These are phyloP conservation scores for Mus musculus DNA, from an alignment of 2,113 vertebrate species.

Conservation along the genomic window GRCm39 chr11:87497001-87497500, in stretches of 20 bases:
- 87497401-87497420: neutral
- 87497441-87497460: constrained; percentile 25
- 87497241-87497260: constrained; percentile 20
- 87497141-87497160: neutral
- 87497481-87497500: neutral
- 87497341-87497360: neutral
- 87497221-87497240: neutral
- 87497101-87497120: constrained; percentile 23
- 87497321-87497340: neutral
- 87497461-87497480: constrained; percentile 41
- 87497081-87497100: neutral
- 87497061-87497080: neutral
- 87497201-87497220: constrained; percentile 14
- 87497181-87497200: neutral
- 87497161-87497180: neutral
- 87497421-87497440: constrained; percentile 25
- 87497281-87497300: neutral
- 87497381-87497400: neutral
- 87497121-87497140: neutral
- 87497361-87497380: constrained; percentile 3
- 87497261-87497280: neutral
- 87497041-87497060: neutral
- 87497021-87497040: constrained; percentile 8
- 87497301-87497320: neutral
- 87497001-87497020: constrained; percentile 91